A percentile compares a stretch with the other conserved stretches of the same genome.
Conservation (phyloP, 2,113 vertebrate species). For the Pampusana beccarii region DNA sequence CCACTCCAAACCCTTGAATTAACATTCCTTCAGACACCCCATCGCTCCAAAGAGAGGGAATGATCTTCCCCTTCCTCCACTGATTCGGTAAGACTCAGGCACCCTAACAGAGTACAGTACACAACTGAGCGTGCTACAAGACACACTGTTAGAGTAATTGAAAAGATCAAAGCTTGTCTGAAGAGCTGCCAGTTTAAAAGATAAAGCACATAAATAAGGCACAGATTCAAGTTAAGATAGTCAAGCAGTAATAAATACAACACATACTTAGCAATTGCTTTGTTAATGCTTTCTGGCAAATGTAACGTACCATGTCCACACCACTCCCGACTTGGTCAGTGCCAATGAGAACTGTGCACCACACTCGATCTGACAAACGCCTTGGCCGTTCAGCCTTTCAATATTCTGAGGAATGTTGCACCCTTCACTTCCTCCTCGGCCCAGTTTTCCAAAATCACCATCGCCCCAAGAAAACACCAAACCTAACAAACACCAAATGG, state of each 20-base stretch:
- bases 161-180: neutral
- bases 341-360: slow-evolving; percentile 98
- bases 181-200: neutral
- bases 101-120: neutral
- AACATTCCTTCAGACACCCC: neutral
- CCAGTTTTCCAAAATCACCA: slow-evolving; percentile 96
- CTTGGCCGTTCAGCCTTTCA: slow-evolving; percentile 93
- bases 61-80: neutral
- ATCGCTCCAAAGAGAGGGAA: neutral
- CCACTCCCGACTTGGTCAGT: slow-evolving; percentile 96
- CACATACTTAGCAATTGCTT: neutral
- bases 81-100: neutral
- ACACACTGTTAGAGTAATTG: neutral
- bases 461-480: slow-evolving; percentile 99
- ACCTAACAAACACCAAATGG: slow-evolving; percentile 73
- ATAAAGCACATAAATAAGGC: neutral
- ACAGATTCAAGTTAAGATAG: neutral
- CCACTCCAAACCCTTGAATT: neutral
- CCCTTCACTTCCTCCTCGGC: slow-evolving; percentile 96
- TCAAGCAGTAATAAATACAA: neutral
- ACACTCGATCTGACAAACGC: slow-evolving; percentile 96
- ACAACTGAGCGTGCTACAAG: neutral
- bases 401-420: slow-evolving; percentile 99
- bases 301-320: slow-evolving; percentile 93
- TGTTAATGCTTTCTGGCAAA: neutral